phyloP scores from a whole-genome alignment of 2,113 vertebrate species.

The Cryptotis parvus region DNA sequence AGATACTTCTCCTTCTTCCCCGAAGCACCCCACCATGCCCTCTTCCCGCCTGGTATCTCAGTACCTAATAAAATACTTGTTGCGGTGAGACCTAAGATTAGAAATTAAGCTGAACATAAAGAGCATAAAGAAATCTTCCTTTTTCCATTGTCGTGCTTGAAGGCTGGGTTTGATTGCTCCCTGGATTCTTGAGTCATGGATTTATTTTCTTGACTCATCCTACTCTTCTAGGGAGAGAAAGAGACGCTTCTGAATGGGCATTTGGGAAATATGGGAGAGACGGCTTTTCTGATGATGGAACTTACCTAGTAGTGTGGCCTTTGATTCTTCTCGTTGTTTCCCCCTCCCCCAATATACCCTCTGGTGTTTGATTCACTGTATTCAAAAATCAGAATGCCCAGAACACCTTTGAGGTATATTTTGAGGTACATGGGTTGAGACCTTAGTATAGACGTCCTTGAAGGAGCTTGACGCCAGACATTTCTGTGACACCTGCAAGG shows the following conservation, averaged over 20 bases:
- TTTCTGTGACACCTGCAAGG: background rate
- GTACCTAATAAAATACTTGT: slow-evolving; percentile 43
- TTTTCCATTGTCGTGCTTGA: background rate
- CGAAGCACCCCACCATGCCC: too few species aligned
- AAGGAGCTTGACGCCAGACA: background rate
- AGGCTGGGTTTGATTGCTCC: background rate
- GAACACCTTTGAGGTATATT: background rate
- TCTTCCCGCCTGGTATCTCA: slow-evolving; percentile 26
- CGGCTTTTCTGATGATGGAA: background rate
- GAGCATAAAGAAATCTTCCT: background rate
- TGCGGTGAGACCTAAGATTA: background rate
- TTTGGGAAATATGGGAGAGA: background rate
- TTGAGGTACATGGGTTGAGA: background rate
- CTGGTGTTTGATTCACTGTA: slow-evolving; percentile 3
- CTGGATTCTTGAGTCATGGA: background rate
- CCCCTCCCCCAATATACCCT: background rate
- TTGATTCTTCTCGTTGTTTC: background rate
- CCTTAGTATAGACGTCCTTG: background rate
- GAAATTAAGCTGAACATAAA: too few species aligned
- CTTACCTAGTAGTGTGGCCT: background rate
- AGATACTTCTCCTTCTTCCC: background rate
- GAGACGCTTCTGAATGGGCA: background rate
- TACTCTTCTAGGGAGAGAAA: background rate
- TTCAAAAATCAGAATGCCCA: background rate
- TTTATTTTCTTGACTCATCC: background rate